A percentile compares a stretch with the other conserved stretches of the same genome.
Evolutionary conservation across 2,888 invertebrate species (phyloP).

Genomic region (Notocelia uddmanniana): DNA sequence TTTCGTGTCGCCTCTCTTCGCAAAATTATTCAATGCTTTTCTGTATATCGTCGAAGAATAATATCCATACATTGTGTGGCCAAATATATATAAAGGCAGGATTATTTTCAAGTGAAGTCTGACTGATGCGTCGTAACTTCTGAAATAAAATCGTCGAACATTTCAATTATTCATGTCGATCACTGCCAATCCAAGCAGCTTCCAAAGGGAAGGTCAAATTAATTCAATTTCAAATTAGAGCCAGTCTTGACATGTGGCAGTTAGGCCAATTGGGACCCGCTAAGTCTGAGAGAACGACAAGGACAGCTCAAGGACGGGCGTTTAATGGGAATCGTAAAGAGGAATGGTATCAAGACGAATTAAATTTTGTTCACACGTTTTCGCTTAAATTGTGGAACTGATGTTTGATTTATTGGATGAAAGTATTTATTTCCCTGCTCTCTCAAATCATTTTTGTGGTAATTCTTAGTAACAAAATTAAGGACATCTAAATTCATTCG

Average conservation of each 20-base stretch:
- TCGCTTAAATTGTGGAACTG: neutral
- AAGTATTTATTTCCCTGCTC: neutral
- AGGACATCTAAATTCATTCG: too few species aligned
- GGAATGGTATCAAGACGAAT: conserved; percentile 55
- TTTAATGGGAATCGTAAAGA: conserved; percentile 54
- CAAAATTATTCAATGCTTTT: neutral
- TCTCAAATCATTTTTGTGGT: too few species aligned
- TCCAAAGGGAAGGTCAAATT: conserved; percentile 18
- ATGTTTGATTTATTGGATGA: conserved; percentile 3
- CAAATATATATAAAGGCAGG: neutral
- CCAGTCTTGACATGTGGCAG: conserved; percentile 57
- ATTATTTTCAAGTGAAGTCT: neutral
- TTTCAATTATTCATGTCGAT: conserved; percentile 15
- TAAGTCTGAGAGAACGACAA: conserved; percentile 50
- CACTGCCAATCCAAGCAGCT: conserved; percentile 21
- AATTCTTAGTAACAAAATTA: neutral
- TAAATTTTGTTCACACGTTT: conserved; percentile 34
- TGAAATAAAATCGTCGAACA: neutral
- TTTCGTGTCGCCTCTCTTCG: neutral
- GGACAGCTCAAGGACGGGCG: conserved; percentile 50
- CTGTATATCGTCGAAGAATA: too few species aligned
- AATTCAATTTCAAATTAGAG: conserved; percentile 59
- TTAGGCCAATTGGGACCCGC: conserved; percentile 56
- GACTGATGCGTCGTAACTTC: neutral
- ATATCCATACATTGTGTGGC: too few species aligned